Evolutionary conservation across 2,888 invertebrate genomes (phyloP), one percentile per base, ranked within the genome.

Genomic region (Graphium colonna): DNA sequence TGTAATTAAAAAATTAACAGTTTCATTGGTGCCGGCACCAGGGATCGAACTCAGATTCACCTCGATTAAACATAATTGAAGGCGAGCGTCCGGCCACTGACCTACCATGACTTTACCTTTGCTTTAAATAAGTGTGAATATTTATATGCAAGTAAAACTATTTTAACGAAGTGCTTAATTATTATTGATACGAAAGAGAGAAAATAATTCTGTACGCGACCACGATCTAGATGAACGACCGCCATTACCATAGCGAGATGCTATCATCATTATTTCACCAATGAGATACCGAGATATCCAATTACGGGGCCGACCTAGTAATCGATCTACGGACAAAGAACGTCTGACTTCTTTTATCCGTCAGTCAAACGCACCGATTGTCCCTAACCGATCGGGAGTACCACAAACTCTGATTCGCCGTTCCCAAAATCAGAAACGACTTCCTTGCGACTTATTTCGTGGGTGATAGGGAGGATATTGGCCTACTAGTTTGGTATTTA

Each of bases 311-410:
- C 63, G 63, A 61, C 69, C 69, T 61, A 73, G 76, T 80, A 81
- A 82, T 81, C 80, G 75, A 79, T 75, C 67, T 65, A 69, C 67
- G 69, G 70, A 79, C 79, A 79, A 80, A 75, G 77, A 67, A 63
- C 72, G 72, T 74, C 71, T 70, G 75, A 69, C 68, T 81, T 82
- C 79, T 82, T 83, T 82, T 80, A 82, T 81, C 77, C 73, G 83
- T 82, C 82, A 83, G 79, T 83, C 82, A 83, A 80, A 73, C 60
- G 65, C 73, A 68, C 71, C 74, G 76, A 82, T 81, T 82, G 80
- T 77, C 73, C 68, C 69, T 76, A 73, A 71, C 66, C 70, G 66
- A 77, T 75, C 71, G 68, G 2, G 51, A 40, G 9, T 17, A 10
- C 39, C 0, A 13, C 51, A 26, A 40, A 10, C 21, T 13, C 36